These are phyloP conservation scores for Stichodactyla mertensii DNA, from an alignment of 64 coral and sea anemone genomes.

Conservation along the genomic window DNA sequence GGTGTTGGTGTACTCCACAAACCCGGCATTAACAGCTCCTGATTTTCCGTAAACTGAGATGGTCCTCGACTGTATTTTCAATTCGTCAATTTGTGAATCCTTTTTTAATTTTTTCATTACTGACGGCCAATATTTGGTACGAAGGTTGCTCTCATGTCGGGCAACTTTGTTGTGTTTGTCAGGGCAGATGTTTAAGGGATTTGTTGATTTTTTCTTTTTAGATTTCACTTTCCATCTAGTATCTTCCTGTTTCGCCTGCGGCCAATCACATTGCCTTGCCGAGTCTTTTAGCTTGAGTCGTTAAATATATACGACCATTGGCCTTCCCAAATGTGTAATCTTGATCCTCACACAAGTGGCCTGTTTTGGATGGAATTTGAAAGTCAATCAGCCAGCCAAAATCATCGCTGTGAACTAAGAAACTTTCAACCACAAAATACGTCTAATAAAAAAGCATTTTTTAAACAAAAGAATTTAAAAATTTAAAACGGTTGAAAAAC, in stretches of 20 bases:
- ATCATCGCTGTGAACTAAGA: background rate
- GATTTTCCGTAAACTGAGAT: background rate
- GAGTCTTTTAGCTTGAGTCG: background rate
- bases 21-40: background rate
- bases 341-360: background rate
- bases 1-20: background rate
- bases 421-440: background rate
- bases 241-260: background rate
- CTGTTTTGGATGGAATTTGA: background rate
- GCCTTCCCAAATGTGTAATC: background rate
- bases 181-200: background rate
- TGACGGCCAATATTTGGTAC: background rate
- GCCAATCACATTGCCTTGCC: background rate
- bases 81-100: background rate
- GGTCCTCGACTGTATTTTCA: background rate
- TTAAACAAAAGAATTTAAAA: background rate
- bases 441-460: background rate
- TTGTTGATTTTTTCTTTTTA: background rate
- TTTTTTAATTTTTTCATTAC: background rate
- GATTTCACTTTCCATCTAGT: background rate
- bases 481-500: background rate
- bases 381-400: background rate
- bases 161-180: background rate
- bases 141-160: background rate
- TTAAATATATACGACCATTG: slow-evolving; percentile 3